Evolutionary conservation across 2,888 invertebrate species (phyloP), one percentile per base, ranked within the genome.

Genomic region (Litoditis marina): DNA sequence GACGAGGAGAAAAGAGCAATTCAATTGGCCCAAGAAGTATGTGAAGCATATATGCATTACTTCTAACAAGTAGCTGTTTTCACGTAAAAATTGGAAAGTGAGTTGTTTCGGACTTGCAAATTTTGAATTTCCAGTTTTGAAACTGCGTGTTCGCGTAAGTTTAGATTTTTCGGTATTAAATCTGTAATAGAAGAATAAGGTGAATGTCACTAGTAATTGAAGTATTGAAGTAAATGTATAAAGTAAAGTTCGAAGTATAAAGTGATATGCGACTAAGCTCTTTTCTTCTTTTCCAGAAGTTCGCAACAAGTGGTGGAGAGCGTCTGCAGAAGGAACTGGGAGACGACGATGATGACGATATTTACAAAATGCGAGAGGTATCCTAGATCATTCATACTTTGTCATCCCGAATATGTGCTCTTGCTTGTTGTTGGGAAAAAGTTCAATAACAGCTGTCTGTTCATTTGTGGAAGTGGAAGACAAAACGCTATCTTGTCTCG

Each of bases 1-100:
- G 76, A 76, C 28, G 69, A 79, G 61, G 76, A 78, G 85, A 68
- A 84, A 84, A 68, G 66, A 28, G 69, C 75, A 16, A 62, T 77
- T 19, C 71, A 80, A 76, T 63, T 77, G 78, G 52, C 79, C 74
- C 55, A 61, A n/a, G 53, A 65, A 42, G 69, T 63, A 63, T 30
- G 22, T n/a, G n/a, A n/a, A n/a, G n/a, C n/a, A n/a, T n/a, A n/a
- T n/a, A n/a, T n/a, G n/a, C n/a, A n/a, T n/a, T n/a, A n/a, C n/a
- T n/a, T n/a, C n/a, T n/a, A n/a, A n/a, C n/a, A n/a, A n/a, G n/a
- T n/a, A n/a, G n/a, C n/a, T n/a, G n/a, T n/a, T n/a, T n/a, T n/a
- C n/a, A n/a, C n/a, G n/a, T n/a, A n/a, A n/a, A n/a, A n/a, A n/a
- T 36, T 36, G 13, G 13, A 36, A 36, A 36, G n/a, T n/a, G n/a